Base-by-base conservation (phyloP, 2,113 vertebrate genomes). In the Chaetodon trifascialis region DNA sequence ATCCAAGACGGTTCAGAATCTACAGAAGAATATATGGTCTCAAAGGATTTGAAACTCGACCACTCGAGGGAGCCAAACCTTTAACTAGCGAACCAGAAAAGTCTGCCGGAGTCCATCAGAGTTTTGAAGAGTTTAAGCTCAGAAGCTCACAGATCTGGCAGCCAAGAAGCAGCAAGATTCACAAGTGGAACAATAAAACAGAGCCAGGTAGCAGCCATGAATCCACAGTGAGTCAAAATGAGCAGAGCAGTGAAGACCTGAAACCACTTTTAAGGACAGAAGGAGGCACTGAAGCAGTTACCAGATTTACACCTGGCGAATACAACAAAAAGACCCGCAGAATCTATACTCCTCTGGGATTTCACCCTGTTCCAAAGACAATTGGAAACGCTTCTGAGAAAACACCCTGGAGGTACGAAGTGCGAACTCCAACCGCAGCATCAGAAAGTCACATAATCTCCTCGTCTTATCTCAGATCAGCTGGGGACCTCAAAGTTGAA, bases 31-130 rank as follows among this genome's bases (percentile, higher is more conserved):
- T 21, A 15, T 55, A 80, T 38, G 40, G 25, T n/a, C 36, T 82
- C 2, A 62, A 67, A 65, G 84, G 66, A 34, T 88, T 83, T 0
- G n/a, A 17, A 4, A 11, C 34, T 73, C 78, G 0, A 52, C 78
- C 89, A 79, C 78, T 64, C 1, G 84, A 91, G 85, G 88, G 85
- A 73, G 80, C 74, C 83, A 84, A 73, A 74, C 1, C 76, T 67
- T 74, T 11, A 83, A 14, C 58, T 14, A 19, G 6, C 38, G 36
- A 30, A 15, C 23, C n/a, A 17, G 44, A 73, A 0, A 56, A 58
- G 17, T 34, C 76, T 40, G 46, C 4, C 7, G 10, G 0, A n/a
- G 21, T 55, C 17, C 55, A 78, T 16, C 67, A 21, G 12, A 62
- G 12, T 47, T 78, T 82, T 0, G 21, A 59, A 42, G 30, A 36